phyloP scores from a whole-genome alignment of 2,797 vertebrate genomes.

The Limosa lapponica region DNA sequence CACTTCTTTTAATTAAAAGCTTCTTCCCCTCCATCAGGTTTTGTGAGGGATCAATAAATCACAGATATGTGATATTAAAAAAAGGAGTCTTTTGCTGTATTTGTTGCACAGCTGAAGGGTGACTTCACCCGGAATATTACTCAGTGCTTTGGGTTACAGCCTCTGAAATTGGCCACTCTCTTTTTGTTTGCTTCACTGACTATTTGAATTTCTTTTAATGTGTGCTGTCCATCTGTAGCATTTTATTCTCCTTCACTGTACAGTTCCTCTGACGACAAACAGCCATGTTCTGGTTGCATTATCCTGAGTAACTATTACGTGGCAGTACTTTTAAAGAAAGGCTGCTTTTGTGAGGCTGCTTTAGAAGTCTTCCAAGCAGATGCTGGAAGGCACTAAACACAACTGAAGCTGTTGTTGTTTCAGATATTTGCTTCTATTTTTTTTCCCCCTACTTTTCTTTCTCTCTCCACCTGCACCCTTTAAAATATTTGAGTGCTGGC shows the following conservation, averaged over 20 bases:
- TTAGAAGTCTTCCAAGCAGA: background rate
- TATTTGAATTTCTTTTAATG: background rate
- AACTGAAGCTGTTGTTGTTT: background rate
- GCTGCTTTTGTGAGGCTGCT: background rate
- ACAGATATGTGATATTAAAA: background rate
- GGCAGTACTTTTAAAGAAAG: background rate
- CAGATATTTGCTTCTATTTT: background rate
- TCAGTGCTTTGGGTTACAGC: background rate
- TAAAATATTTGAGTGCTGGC: background rate
- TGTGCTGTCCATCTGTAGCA: background rate
- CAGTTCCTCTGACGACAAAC: background rate
- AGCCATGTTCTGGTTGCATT: background rate
- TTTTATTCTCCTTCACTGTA: background rate
- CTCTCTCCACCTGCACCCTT: background rate
- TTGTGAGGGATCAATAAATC: conserved; percentile 26
- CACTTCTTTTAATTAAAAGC: conserved; percentile 40
- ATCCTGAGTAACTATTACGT: background rate
- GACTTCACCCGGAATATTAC: background rate
- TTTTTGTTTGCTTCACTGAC: background rate
- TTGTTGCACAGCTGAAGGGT: background rate
- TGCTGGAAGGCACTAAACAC: background rate
- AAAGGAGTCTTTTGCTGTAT: background rate
- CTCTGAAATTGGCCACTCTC: background rate
- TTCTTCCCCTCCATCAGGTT: background rate
- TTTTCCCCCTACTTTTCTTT: background rate